These are phyloP conservation scores for Toxotes jaculatrix DNA, from an alignment of 2,113 vertebrate genomes.

Conservation along the genomic window DNA sequence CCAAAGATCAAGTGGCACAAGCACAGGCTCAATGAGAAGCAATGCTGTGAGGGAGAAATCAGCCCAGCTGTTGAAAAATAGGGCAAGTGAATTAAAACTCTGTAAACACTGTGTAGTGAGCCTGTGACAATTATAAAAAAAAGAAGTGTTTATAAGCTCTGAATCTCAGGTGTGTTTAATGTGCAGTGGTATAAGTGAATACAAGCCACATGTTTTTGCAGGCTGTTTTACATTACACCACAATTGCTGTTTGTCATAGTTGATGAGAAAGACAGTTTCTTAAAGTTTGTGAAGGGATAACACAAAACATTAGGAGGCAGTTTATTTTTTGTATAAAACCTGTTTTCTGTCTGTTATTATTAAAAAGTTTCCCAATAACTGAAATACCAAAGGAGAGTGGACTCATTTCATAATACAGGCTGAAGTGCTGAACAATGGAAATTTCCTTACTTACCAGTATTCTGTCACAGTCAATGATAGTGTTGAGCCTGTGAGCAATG, in stretches of 20 bases:
- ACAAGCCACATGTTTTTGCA: not conserved
- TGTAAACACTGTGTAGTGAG: not conserved
- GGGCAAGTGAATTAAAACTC: slow-evolving; percentile 47
- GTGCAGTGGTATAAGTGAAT: not conserved
- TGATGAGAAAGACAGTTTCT: not conserved
- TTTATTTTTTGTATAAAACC: not conserved
- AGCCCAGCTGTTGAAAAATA: slow-evolving; percentile 67
- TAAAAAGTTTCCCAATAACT: not conserved
- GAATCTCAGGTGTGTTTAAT: slow-evolving; percentile 24
- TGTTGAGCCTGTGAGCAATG: slow-evolving; percentile 94
- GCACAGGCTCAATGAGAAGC: slow-evolving; percentile 57
- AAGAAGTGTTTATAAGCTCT: slow-evolving; percentile 2
- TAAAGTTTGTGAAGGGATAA: not conserved
- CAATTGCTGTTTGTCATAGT: not conserved
- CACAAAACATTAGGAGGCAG: not conserved
- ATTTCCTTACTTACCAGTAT: slow-evolving; percentile 89
- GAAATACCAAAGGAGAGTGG: not conserved
- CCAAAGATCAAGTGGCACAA: slow-evolving; percentile 81
- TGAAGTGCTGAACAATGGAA: slow-evolving; percentile 43
- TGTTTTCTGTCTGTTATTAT: not conserved
- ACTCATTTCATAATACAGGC: slow-evolving; percentile 18
- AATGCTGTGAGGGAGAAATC: slow-evolving; percentile 66
- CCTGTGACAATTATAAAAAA: not conserved
- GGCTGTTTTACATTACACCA: not conserved
- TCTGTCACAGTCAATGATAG: slow-evolving; percentile 93